Evolutionary conservation across 2,888 invertebrate species (phyloP), one percentile per base, ranked within the genome.

Genomic region (Luperina testacea): DNA sequence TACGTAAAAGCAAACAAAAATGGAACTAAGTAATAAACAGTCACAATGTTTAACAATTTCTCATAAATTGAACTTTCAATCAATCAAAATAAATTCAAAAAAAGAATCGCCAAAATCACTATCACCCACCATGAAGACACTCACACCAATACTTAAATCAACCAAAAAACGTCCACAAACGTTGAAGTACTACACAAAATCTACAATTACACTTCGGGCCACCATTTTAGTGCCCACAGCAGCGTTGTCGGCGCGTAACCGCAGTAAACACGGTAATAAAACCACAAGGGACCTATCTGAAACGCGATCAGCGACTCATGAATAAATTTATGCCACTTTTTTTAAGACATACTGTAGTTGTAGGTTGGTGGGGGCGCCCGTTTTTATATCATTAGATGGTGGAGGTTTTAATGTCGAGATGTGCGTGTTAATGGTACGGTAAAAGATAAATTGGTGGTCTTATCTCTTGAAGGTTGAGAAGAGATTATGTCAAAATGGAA

Each of bases 241-340:
- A 85, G 65, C 77, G 76, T 74, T 79, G 74, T 74, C 84, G 85
- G 73, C 76, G 76, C 63, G 81, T 76, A 61, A 45, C 82, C 78
- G 81, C 81, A 78, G 88, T 89, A 90, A 89, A 92, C 93, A 92
- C 85, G 83, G 88, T 89, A 90, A 92, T 92, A 93, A 92, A 92
- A 92, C 90, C 89, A 74, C 88, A 85, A 87, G 88, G 90, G 88
- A 86, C 89, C 88, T 90, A 91, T 90, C 92, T 88, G 82, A 68
- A 88, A 88, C 85, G 83, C 91, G 92, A 92, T 93, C 93, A 90
- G 90, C 87, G 90, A 78, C 89, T 92, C 92, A 92, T 92, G 93
- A 92, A 92, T 92, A 92, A 92, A 92, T 92, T 92, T 92, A 90
- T 90, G 86, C 70, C 74, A 84, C 63, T 83, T 87, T 85, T 81